A percentile compares a stretch with the other conserved stretches of the same genome.
Evolutionary conservation across 2,797 vertebrate genomes (phyloP).

Genomic region (Jordanella pulchra): DNA sequence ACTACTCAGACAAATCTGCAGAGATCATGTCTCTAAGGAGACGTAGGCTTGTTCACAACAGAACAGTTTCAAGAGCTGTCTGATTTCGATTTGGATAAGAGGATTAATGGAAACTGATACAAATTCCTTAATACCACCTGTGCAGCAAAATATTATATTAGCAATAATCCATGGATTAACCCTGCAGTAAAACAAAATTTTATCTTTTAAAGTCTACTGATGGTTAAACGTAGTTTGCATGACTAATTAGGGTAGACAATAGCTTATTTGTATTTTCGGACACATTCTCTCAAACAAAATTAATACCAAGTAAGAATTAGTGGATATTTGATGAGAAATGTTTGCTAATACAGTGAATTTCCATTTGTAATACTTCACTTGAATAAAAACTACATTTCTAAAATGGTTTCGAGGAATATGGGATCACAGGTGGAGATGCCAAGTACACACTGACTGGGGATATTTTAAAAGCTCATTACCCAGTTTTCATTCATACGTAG

Average conservation of each 20-base stretch:
- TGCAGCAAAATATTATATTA: background rate
- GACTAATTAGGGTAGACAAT: background rate
- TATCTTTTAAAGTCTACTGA: background rate
- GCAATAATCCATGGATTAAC: background rate
- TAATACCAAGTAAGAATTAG: background rate
- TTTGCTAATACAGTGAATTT: background rate
- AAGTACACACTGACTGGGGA: background rate
- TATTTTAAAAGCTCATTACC: background rate
- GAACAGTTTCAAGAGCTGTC: constrained; percentile 15
- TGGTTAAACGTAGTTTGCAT: background rate
- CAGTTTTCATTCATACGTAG: background rate
- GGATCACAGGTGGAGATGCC: background rate
- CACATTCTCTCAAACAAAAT: background rate
- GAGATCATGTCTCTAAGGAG: constrained; percentile 25
- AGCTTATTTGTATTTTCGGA: background rate
- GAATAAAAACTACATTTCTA: background rate
- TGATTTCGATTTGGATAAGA: constrained; percentile 23
- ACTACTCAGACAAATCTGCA: constrained; percentile 26
- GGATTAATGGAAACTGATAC: constrained; percentile 11
- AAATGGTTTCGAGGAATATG: background rate
- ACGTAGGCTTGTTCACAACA: constrained; percentile 30
- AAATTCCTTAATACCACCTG: constrained; percentile 13
- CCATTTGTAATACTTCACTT: too few relatives aligned
- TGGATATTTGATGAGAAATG: background rate
- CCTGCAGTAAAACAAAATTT: background rate